phyloP scores from a whole-genome alignment of 2,888 invertebrate genomes.

The Folsomia manolachei region DNA sequence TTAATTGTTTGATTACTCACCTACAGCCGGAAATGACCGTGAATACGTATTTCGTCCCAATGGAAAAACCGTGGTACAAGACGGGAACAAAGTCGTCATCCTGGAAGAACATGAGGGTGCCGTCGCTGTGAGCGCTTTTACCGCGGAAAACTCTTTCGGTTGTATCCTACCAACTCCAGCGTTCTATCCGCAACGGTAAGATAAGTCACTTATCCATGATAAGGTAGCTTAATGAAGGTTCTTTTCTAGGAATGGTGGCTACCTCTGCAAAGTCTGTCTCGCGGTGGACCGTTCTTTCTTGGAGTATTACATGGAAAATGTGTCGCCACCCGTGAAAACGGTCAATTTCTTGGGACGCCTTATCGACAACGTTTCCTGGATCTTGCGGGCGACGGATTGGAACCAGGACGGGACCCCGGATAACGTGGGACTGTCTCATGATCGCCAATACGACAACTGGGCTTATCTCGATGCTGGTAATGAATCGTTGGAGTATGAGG shows the following conservation, averaged over 20 bases:
- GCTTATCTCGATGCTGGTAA: constrained; percentile 20
- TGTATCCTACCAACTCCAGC: constrained; percentile 47
- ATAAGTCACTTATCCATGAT: too few species aligned
- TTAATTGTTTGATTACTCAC: neutral
- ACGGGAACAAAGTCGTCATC: constrained; percentile 38
- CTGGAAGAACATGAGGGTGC: constrained; percentile 45
- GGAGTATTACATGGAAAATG: constrained; percentile 19
- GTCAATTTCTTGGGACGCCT: constrained; percentile 26
- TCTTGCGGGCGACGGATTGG: constrained; percentile 44
- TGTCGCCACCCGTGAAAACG: neutral
- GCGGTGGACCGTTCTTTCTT: constrained; percentile 35
- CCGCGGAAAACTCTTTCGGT: constrained; percentile 30
- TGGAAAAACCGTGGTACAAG: constrained; percentile 35
- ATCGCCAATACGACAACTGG: constrained; percentile 30
- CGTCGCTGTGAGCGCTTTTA: constrained; percentile 42
- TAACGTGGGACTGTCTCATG: constrained; percentile 45
- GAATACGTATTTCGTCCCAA: constrained; percentile 43
- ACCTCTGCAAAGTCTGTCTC: constrained; percentile 47
- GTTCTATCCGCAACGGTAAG: constrained; percentile 31
- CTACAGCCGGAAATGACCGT: constrained; percentile 17
- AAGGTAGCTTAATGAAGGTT: too few species aligned
- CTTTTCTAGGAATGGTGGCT: constrained; percentile 40
- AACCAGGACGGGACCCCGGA: constrained; percentile 37
- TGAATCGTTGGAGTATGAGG: constrained; percentile 32
- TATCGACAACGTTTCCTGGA: constrained; percentile 48